These are phyloP conservation scores for Liodrosophila aerea DNA, from an alignment of 2,888 invertebrate genomes.

Conservation along the genomic window DNA sequence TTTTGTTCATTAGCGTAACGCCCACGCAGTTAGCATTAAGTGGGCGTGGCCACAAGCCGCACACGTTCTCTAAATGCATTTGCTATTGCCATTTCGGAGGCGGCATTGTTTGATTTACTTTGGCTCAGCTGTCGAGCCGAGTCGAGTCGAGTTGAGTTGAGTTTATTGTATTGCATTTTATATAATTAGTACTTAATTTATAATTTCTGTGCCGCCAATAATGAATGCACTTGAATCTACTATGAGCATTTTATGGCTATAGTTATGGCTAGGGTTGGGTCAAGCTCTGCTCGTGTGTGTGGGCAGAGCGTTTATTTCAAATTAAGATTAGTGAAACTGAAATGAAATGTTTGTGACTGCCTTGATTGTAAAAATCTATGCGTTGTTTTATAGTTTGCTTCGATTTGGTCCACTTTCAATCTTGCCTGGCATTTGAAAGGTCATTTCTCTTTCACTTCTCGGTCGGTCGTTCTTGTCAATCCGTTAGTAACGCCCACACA, in stretches of 20 bases:
- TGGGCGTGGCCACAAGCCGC: conserved; percentile 61
- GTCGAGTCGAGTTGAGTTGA: conserved; percentile 22
- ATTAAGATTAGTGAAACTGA: too few relatives aligned
- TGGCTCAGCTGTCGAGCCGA: conserved; percentile 35
- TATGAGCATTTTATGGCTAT: conserved; percentile 9
- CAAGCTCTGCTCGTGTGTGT: conserved; percentile 35
- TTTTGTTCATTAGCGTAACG: conserved; percentile 68
- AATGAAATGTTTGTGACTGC: too few relatives aligned
- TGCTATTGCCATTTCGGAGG: conserved; percentile 34
- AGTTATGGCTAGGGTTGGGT: conserved; percentile 35
- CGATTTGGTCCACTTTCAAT: conserved; percentile 18
- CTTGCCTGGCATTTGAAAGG: conserved; percentile 8
- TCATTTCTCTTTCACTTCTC: conserved; percentile 37
- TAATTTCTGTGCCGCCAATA: conserved; percentile 62
- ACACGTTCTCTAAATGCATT: conserved; percentile 49
- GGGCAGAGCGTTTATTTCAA: conserved; percentile 32
- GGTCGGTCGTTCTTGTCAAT: conserved; percentile 54
- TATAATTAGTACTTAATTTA: conserved; percentile 76
- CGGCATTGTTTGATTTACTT: conserved; percentile 70
- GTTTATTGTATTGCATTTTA: conserved; percentile 64
- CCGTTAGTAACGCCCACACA: conserved; percentile 69
- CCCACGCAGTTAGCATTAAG: conserved; percentile 66
- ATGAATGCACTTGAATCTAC: conserved; percentile 54
- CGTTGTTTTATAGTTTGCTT: not conserved
- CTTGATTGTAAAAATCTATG: too few relatives aligned